Evolutionary conservation across 2,797 vertebrate genomes (phyloP).

Genomic region (Morelia viridis): DNA sequence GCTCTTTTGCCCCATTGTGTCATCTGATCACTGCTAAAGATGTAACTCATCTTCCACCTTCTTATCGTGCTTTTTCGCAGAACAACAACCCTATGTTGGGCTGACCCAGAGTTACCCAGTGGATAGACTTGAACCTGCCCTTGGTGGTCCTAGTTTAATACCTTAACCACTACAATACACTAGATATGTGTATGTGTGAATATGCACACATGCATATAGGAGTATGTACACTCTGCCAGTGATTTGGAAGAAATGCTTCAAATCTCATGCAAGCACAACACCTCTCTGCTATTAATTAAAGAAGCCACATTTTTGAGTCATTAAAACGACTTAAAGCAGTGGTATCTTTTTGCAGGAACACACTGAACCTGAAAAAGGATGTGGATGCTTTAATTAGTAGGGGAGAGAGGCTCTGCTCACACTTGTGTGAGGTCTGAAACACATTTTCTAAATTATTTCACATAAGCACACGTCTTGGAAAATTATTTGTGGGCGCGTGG

Average conservation of each 20-base stretch:
- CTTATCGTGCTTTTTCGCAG: background rate
- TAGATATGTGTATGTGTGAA: background rate
- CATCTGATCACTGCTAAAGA: background rate
- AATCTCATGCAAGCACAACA: background rate
- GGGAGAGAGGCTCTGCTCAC: background rate
- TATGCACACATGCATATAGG: background rate
- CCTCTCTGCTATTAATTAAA: background rate
- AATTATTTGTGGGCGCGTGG: background rate
- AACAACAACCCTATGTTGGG: background rate
- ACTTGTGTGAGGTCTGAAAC: background rate
- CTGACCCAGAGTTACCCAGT: background rate
- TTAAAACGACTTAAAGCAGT: background rate
- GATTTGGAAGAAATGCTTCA: background rate
- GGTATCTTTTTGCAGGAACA: background rate
- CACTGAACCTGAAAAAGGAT: background rate
- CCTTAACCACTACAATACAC: background rate
- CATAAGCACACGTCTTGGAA: background rate
- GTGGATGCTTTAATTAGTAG: background rate
- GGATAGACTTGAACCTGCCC: background rate
- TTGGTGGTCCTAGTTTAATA: background rate
- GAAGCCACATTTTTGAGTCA: background rate
- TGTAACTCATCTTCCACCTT: background rate
- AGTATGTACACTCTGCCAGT: background rate
- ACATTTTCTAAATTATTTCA: background rate
- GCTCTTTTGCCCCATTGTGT: background rate